Conservation (phyloP, 2,113 vertebrate genomes). For the Microtus richardsoni region DNA sequence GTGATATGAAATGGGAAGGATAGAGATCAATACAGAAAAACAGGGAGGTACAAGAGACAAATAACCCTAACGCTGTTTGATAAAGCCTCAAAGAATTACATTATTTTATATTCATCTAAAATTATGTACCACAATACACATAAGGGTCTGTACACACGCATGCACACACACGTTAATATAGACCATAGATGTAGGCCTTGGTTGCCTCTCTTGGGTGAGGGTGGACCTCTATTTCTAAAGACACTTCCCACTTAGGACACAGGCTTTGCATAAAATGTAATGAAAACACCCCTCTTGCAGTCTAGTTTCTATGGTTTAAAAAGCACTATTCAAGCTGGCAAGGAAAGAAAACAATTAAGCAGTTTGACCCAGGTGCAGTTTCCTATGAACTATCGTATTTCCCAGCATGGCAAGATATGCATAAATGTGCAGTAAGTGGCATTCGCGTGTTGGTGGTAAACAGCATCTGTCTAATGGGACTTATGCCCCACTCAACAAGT, state of each 20-base stretch:
- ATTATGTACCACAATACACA: neutral
- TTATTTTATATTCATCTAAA: neutral
- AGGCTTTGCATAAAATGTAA: neutral
- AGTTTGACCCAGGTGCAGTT: neutral
- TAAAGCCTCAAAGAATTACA: neutral
- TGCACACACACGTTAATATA: neutral
- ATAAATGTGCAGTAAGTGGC: neutral
- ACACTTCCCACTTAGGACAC: neutral
- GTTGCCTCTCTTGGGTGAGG: neutral
- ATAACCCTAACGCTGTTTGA: neutral
- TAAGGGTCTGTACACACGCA: neutral
- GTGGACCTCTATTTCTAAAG: neutral
- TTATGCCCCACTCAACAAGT: neutral
- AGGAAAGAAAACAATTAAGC: neutral
- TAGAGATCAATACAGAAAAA: neutral
- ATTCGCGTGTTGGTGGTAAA: neutral
- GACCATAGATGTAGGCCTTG: neutral
- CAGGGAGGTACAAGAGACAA: neutral
- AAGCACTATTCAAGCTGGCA: neutral
- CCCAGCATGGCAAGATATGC: neutral
- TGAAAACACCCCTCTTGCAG: neutral
- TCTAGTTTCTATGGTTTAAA: neutral
- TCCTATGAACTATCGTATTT: neutral
- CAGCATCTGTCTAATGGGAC: neutral
- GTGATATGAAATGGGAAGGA: neutral